phyloP scores from a whole-genome alignment of 2,888 invertebrate genomes.

The Halocaridina rubra region DNA sequence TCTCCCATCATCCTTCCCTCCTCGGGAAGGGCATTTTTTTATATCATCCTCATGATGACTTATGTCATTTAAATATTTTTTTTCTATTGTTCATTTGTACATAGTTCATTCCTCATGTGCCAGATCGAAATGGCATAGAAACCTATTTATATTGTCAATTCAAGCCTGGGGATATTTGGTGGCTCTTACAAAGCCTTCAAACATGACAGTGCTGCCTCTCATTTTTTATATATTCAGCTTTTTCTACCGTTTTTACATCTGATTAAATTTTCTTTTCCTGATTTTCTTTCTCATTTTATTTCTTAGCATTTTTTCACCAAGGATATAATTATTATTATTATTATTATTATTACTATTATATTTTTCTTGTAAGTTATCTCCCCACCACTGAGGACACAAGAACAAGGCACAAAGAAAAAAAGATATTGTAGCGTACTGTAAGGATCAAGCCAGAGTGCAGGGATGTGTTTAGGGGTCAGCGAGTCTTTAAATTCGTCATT shows the following conservation, averaged over 20 bases:
- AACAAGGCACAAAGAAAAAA: slow-evolving; percentile 61
- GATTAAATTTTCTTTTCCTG: not conserved
- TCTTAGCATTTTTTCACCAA: not conserved
- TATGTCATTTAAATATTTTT: slow-evolving; percentile 48
- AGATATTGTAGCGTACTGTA: slow-evolving; percentile 57
- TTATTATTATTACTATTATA: slow-evolving; percentile 39
- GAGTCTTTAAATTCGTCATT: slow-evolving; percentile 35
- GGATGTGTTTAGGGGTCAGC: slow-evolving; percentile 61
- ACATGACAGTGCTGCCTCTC: slow-evolving; percentile 61
- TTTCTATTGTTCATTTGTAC: slow-evolving; percentile 55
- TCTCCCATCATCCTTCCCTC: no score
- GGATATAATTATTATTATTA: slow-evolving; percentile 9
- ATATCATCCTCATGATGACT: slow-evolving; percentile 56
- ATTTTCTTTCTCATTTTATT: not conserved
- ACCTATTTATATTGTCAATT: slow-evolving; percentile 57
- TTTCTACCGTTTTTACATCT: not conserved
- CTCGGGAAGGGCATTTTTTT: slow-evolving; percentile 38
- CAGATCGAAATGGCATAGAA: slow-evolving; percentile 43
- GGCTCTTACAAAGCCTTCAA: slow-evolving; percentile 39
- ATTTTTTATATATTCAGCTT: slow-evolving; percentile 9
- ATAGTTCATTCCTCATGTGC: slow-evolving; percentile 58
- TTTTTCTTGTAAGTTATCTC: slow-evolving; percentile 14
- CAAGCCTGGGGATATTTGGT: slow-evolving; percentile 48
- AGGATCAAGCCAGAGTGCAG: slow-evolving; percentile 61
- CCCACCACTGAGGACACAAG: slow-evolving; percentile 60